Evolutionary conservation across 2,797 vertebrate genomes (phyloP), one percentile per base, ranked within the genome.

Genomic region (Staurois parvus): DNA sequence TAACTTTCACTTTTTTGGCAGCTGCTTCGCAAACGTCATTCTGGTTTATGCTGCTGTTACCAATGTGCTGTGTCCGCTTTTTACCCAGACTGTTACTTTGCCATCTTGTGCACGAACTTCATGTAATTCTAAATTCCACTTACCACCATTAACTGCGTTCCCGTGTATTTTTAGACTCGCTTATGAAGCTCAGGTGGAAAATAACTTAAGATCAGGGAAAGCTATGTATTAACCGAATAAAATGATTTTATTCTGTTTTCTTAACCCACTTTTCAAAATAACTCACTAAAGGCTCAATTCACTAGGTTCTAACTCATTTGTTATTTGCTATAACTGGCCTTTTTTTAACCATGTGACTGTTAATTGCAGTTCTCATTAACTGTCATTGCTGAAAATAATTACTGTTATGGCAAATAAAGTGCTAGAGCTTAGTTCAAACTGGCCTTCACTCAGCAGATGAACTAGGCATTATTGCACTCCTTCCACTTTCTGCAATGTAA

Each of bases 1-100:
- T 93, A 40, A 79, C 73, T 85, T 84, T 81, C 93, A 56, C 72
- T 87, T 87, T 85, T 84, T 85, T 81, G 88, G 76, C 82, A 79
- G 82, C 70, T 45, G 69, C 78, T 73, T 21, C 34, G 64, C 56
- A 80, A 52, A 87, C 82, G 86, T 87, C 86, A 87, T 87, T 59
- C 28, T 84, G 82, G 83, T 84, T 84, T 80, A 34, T 87, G 64
- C 77, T 87, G 32, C 48, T 72, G 26, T 84, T 84, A 81, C 76
- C 64, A 87, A 80, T 80, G 74, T 87, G 76, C 77, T 83, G 80
- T 87, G 75, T 83, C 72, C 72, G 70, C 78, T 76, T 70, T 85
- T 85, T 74, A 81, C 64, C 77, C 62, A 81, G 72, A 29, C 72
- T 48, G 64, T 42, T 70, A 52, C 70, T 74, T 68, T 75, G 62